phyloP scores from a whole-genome alignment of 1,140 invertebrate genomes.

The Cyphomyrmex costatus region DNA sequence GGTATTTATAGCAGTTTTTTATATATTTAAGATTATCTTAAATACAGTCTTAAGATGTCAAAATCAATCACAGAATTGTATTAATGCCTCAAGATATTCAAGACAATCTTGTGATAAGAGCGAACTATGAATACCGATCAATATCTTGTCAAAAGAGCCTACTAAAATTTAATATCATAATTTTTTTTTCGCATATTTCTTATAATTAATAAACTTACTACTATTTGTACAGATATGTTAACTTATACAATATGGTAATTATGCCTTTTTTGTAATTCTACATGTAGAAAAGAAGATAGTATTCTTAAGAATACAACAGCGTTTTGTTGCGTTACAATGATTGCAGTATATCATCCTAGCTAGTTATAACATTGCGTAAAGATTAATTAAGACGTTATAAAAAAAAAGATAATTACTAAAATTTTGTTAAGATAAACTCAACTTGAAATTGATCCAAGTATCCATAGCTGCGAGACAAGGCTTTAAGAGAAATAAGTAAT shows the following conservation, averaged over 20 bases:
- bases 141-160: background rate
- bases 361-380: slow-evolving; percentile 24
- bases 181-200: background rate
- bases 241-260: slow-evolving; percentile 22
- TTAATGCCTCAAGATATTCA: too few relatives aligned
- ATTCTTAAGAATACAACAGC: background rate
- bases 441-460: slow-evolving; percentile 20
- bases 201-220: slow-evolving; percentile 24
- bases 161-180: background rate
- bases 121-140: too few relatives aligned
- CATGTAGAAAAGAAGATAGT: slow-evolving; percentile 13
- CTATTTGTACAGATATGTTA: slow-evolving; percentile 34
- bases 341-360: background rate
- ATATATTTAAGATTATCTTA: too few relatives aligned
- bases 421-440: slow-evolving; percentile 24
- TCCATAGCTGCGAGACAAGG: slow-evolving; percentile 26
- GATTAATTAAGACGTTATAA: slow-evolving; percentile 39
- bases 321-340: background rate
- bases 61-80: too few relatives aligned
- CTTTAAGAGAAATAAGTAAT: slow-evolving; percentile 1
- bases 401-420: background rate
- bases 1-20: too few relatives aligned
- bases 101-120: too few relatives aligned
- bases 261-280: slow-evolving; percentile 8
- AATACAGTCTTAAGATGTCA: too few relatives aligned